These are phyloP conservation scores for Clavelina lepadiformis DNA, from an alignment of 23 tunicate genomes.

Conservation along the genomic window DNA sequence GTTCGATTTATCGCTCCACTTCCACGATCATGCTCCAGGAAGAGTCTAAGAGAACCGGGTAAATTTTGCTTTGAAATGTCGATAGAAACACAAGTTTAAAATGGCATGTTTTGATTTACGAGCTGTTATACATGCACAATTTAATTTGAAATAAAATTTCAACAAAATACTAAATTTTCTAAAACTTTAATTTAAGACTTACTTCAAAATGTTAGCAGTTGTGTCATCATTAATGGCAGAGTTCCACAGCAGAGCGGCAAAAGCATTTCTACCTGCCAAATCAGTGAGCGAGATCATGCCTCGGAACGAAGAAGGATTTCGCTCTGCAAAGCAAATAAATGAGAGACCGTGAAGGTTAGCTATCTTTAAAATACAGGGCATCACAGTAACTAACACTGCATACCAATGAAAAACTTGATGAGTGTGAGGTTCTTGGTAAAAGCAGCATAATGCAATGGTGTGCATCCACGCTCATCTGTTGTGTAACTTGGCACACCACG, in stretches of 20 bases:
- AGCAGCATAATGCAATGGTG: slow-evolving; percentile 97
- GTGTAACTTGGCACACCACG: slow-evolving; percentile 83
- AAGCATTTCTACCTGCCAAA: slow-evolving; percentile 62
- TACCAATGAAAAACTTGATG: slow-evolving; percentile 87
- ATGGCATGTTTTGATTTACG: too few relatives aligned
- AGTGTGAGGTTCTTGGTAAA: slow-evolving; percentile 85
- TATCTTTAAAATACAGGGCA: not conserved
- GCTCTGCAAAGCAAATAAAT: slow-evolving; percentile 22
- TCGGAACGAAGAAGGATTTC: slow-evolving; percentile 61
- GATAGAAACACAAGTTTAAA: too few relatives aligned
- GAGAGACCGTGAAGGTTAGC: not conserved
- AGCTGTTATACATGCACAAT: too few relatives aligned
- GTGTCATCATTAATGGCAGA: slow-evolving; percentile 71
- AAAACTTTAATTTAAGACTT: too few relatives aligned
- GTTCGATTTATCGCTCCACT: slow-evolving; percentile 89
- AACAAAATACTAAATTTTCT: too few relatives aligned
- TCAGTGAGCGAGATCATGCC: slow-evolving; percentile 77
- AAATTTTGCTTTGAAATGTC: too few relatives aligned
- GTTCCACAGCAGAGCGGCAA: slow-evolving; percentile 87
- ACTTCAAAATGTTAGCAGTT: slow-evolving; percentile 78
- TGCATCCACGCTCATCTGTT: slow-evolving; percentile 87
- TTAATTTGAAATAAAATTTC: too few relatives aligned
- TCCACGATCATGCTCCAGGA: slow-evolving; percentile 75
- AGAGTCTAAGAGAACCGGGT: slow-evolving; percentile 70
- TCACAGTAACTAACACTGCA: not conserved